phyloP scores from a whole-genome alignment of 2,113 vertebrate species.

The Toxotes chatareus region DNA sequence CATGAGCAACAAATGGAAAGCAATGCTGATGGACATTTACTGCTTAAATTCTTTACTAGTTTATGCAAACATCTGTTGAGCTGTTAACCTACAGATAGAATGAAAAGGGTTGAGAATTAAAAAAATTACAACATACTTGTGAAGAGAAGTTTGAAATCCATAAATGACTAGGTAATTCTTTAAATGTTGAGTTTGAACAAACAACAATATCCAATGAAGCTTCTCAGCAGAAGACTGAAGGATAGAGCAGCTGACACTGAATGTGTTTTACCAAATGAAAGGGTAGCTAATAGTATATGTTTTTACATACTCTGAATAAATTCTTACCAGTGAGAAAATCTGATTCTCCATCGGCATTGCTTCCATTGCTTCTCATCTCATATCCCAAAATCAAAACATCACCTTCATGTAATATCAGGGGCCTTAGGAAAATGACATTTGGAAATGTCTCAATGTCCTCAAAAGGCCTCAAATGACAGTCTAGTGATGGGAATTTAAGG shows the following conservation, averaged over 20 bases:
- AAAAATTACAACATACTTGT: background rate
- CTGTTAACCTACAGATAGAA: background rate
- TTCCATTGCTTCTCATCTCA: slow-evolving; percentile 6
- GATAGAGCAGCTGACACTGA: background rate
- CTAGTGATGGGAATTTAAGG: slow-evolving; percentile 40
- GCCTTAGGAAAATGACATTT: slow-evolving; percentile 1
- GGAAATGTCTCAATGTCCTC: background rate
- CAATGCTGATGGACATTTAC: slow-evolving; percentile 28
- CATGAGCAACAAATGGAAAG: slow-evolving; percentile 44
- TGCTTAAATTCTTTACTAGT: background rate
- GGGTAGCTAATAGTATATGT: background rate
- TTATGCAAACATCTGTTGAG: background rate
- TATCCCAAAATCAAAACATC: slow-evolving; percentile 52
- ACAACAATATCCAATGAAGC: background rate
- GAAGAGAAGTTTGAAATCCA: slow-evolving; percentile 5
- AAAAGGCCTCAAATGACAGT: slow-evolving; percentile 19
- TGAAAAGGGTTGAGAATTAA: too few relatives aligned
- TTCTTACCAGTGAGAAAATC: background rate
- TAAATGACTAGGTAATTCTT: background rate
- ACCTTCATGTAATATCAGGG: background rate
- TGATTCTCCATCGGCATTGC: slow-evolving; percentile 25
- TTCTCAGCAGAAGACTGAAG: background rate
- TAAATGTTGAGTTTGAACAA: background rate
- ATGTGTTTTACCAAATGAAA: background rate
- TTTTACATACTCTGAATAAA: background rate